A percentile compares a stretch with the other conserved stretches of the same genome.
Evolutionary conservation across 2,797 vertebrate genomes (phyloP).

Genomic region (Poeciliopsis gracilis): DNA sequence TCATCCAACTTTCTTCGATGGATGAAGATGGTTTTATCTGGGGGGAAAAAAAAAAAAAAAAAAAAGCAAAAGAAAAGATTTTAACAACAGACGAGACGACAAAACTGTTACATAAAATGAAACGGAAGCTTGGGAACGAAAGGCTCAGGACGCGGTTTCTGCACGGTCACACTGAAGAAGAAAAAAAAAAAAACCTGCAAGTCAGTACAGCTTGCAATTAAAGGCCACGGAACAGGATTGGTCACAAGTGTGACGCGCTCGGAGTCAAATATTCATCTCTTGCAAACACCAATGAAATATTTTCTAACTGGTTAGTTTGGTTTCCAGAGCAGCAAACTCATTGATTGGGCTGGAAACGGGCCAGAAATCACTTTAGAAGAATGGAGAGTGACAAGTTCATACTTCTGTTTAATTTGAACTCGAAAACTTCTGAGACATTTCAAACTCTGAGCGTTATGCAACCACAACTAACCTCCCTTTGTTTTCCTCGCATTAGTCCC

Average conservation of each 20-base stretch:
- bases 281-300: conserved; percentile 67
- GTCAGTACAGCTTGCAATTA: conserved; percentile 40
- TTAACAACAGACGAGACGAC: conserved; percentile 2
- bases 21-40: conserved; percentile 64
- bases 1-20: conserved; percentile 50
- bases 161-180: neutral
- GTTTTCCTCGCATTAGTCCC: conserved; percentile 57
- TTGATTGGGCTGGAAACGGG: neutral
- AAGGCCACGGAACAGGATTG: conserved; percentile 48
- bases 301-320: conserved; percentile 49
- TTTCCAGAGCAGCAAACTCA: conserved; percentile 7
- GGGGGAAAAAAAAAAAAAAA: no score
- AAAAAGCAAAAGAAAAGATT: conserved; percentile 17
- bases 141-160: neutral
- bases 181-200: neutral
- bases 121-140: neutral
- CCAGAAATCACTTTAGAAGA: neutral
- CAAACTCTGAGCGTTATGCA: conserved; percentile 54
- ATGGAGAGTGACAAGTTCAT: neutral
- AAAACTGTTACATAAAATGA: neutral
- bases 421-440: conserved; percentile 31
- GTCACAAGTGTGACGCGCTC: conserved; percentile 54
- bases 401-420: neutral
- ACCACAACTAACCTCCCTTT: conserved; percentile 61
- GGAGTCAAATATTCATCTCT: conserved; percentile 51